Conservation (phyloP, 2,113 vertebrate genomes). For the Carassius gibelio region DNA sequence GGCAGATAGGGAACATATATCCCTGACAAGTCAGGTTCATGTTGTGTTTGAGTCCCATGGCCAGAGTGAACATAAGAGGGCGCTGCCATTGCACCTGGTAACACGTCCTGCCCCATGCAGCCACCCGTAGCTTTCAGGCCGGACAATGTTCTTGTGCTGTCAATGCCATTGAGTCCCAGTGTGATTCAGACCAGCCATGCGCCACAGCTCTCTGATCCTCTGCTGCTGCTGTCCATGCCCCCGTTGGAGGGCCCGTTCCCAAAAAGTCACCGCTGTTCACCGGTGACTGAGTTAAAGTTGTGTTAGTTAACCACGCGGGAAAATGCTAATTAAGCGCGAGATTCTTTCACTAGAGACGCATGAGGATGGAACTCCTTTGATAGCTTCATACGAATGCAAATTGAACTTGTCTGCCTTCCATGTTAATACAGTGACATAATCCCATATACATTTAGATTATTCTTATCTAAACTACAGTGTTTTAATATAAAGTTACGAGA, state of each 20-base stretch:
- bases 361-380: neutral
- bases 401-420: constrained; percentile 49
- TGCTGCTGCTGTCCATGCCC: neutral
- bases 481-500: constrained; percentile 68
- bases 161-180: constrained; percentile 35
- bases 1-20: constrained; percentile 1
- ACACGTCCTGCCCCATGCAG: constrained; percentile 67
- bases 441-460: constrained; percentile 32
- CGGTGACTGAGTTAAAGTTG: constrained; percentile 16
- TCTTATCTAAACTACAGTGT: constrained; percentile 59
- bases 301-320: neutral
- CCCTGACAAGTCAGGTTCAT: constrained; percentile 61
- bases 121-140: constrained; percentile 64
- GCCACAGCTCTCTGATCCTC: neutral
- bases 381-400: neutral
- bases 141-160: constrained; percentile 64
- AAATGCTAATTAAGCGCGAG: neutral
- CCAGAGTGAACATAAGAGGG: constrained; percentile 85
- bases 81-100: constrained; percentile 84
- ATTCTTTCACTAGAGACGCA: neutral
- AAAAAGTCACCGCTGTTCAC: neutral
- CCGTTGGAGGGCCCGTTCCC: neutral
- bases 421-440: constrained; percentile 64
- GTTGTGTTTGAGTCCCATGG: constrained; percentile 74
- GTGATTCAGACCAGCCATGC: neutral